Evolutionary conservation across 2,888 invertebrate species (phyloP).

Genomic region (Aspidiotus destructor): DNA sequence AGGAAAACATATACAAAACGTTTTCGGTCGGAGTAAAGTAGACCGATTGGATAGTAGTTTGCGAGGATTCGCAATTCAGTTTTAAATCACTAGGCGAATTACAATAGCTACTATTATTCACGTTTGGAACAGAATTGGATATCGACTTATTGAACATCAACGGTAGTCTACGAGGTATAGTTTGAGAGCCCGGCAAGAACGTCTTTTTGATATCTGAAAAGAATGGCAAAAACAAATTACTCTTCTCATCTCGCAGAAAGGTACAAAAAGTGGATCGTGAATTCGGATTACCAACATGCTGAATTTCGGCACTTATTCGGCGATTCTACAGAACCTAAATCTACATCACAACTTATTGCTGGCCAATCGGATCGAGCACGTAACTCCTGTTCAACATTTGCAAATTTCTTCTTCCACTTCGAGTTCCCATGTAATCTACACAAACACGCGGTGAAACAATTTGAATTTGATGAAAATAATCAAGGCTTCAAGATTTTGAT

Average conservation of each 20-base stretch:
- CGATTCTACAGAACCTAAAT: slow-evolving; percentile 14
- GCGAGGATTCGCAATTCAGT: slow-evolving; percentile 24
- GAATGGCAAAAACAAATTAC: too few relatives aligned
- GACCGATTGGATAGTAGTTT: slow-evolving; percentile 28
- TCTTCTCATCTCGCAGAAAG: too few relatives aligned
- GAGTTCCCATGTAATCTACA: slow-evolving; percentile 33
- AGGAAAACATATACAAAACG: slow-evolving; percentile 19
- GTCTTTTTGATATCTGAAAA: slow-evolving; percentile 7
- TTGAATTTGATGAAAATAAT: background rate
- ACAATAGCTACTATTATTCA: background rate
- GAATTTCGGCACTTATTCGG: slow-evolving; percentile 6
- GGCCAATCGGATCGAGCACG: slow-evolving; percentile 56
- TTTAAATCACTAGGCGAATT: slow-evolving; percentile 11
- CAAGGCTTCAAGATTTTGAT: background rate
- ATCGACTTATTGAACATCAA: slow-evolving; percentile 3
- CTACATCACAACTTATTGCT: slow-evolving; percentile 20
- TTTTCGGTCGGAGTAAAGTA: slow-evolving; percentile 27
- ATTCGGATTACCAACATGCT: background rate
- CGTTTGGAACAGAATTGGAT: slow-evolving; percentile 24
- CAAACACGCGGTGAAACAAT: background rate
- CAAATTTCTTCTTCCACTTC: slow-evolving; percentile 43
- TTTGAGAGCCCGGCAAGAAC: slow-evolving; percentile 16
- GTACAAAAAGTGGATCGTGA: background rate
- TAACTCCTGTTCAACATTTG: slow-evolving; percentile 53
- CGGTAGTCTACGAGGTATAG: slow-evolving; percentile 24